These are phyloP conservation scores for Egretta garzetta DNA, from an alignment of 2,113 vertebrate species.

Conservation along the genomic window DNA sequence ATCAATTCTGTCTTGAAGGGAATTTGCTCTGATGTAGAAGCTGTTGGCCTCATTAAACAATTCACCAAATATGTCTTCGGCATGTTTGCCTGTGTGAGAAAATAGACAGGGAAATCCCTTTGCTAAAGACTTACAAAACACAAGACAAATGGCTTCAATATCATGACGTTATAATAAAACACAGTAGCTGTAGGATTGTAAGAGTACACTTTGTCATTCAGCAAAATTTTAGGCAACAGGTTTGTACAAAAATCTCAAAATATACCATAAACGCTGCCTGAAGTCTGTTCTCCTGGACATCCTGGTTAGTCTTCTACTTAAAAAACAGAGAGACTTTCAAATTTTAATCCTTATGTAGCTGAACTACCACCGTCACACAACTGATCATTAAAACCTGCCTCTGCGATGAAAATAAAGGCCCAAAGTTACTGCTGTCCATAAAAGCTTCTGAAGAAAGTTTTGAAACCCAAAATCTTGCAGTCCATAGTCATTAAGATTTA, in stretches of 20 bases:
- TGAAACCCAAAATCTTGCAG: neutral
- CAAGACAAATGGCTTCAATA: neutral
- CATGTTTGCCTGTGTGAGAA: conserved; percentile 89
- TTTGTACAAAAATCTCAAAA: neutral
- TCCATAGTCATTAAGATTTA: neutral
- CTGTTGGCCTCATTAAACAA: conserved; percentile 96
- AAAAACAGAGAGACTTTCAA: neutral
- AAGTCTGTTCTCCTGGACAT: neutral
- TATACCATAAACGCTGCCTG: neutral
- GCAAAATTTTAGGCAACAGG: neutral
- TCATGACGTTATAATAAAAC: neutral
- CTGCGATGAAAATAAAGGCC: neutral
- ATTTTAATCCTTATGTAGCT: neutral
- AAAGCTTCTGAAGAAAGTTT: neutral
- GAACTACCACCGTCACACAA: neutral
- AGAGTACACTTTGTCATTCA: neutral
- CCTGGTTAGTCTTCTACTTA: neutral
- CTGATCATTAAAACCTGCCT: neutral
- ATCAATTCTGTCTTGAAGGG: conserved; percentile 98
- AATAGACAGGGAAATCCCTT: conserved; percentile 6
- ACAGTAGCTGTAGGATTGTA: neutral
- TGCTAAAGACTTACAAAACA: conserved; percentile 4
- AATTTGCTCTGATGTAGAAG: conserved; percentile 96
- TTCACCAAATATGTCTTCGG: conserved; percentile 98
- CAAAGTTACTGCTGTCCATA: neutral